Evolutionary conservation across 1,140 invertebrate species (phyloP), one percentile per base, ranked within the genome.

Genomic region (Plutomurus gul): DNA sequence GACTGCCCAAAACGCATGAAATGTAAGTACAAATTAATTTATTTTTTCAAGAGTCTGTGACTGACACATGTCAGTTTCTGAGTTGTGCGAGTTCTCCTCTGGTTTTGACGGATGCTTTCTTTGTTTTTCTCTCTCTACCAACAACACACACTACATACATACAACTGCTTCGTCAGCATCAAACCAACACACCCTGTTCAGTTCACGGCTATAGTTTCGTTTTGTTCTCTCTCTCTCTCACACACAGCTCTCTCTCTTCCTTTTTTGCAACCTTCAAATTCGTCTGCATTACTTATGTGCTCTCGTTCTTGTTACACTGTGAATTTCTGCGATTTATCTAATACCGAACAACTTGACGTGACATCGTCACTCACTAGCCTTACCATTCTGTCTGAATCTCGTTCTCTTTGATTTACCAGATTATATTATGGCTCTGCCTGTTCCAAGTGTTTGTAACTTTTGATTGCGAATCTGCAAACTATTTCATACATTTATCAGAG

Each of bases 1-100:
- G 87, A 90, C 85, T 89, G 89, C 84, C 90, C 90, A 25, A 90
- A 90, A 86, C 87, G 89, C 83, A 89, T 90, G 87, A 89, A 90
- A 90, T 90, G 90, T 91, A 89, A 90, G 90, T 88, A 78, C 40
- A 75, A 71, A 71, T 75, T 78, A 73, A 73, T 73, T 73, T 71
- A 75, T 73, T 73, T 75, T 56, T 78, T 47, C 47, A 70, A 70
- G 72, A 47, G 73, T 75, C 82, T 83, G 80, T 80, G 82, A 81
- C 75, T 81, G 82, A 83, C 82, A 82, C 65, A 75, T 80, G 82
- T 81, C 82, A 83, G 49, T 75, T 43, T 43, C 70, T 72, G 25
- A 76, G 77, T 79, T 79, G 71, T 43, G 39, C 40, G 27, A 60
- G 25, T 51, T 72, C 70, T 72, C 65, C 25, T 76, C 78, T 80